Evolutionary conservation across 1,140 invertebrate species (phyloP), one percentile per base, ranked within the genome.

Genomic region (Drosophila persimilis): DNA sequence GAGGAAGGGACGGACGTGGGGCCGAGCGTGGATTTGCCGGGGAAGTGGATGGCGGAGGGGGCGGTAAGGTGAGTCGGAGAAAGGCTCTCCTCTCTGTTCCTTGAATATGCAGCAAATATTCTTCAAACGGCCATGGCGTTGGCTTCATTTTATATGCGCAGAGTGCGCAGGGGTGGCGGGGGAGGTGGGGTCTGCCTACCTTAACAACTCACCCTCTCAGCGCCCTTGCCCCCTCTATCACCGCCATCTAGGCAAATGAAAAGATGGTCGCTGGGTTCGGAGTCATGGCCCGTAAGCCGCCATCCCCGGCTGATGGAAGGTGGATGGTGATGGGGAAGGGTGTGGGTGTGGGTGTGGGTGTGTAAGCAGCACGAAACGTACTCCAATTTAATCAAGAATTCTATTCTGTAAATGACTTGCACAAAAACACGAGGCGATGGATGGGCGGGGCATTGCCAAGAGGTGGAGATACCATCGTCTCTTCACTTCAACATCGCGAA

Each of bases 331-430:
- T 11, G 35, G 35, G 35, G 3, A 35, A 11, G 31, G 35, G 31
- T 3, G 4, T 11, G 47, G 24, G 59, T 1, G 13, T 22, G 45
- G 47, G 22, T 5, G 24, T 4, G 47, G 63, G 58, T n/a, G n/a
- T n/a, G n/a, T n/a, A n/a, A 56, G 80, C 54, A 67, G 54, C 64
- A 88, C 83, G 65, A 81, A 86, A 86, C 88, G 81, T 86, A 86
- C 81, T 81, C 81, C 81, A 86, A 86, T 86, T 86, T 86, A 86
- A 86, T 86, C 83, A 86, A 86, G 81, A 86, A 86, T 86, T 86
- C 81, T 86, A 86, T 86, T 86, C 81, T 78, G 81, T 81, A 86
- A 86, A 86, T 86, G 80, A 78, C 81, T 81, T 86, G 65, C 81
- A 86, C 83, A 88, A 86, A 77, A 81, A 86, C 77, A 72, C 61